Conservation (phyloP, 2,797 vertebrate genomes). For the Natrix natrix region DNA sequence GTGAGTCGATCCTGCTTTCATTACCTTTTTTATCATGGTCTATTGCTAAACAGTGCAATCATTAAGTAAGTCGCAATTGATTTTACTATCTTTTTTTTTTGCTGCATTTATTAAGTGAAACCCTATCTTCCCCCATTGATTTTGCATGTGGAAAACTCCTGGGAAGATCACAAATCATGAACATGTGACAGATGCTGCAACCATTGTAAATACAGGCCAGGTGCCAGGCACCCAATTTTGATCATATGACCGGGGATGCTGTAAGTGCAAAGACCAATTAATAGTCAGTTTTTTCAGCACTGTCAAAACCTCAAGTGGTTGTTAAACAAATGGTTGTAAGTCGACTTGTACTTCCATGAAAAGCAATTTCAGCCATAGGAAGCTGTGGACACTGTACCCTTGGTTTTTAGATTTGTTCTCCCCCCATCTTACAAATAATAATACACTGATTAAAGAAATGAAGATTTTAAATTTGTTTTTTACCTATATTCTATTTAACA, state of each 20-base stretch:
- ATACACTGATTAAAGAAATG: not conserved
- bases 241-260: not conserved
- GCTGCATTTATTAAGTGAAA: not conserved
- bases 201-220: not conserved
- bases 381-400: not conserved
- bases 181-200: not conserved
- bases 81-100: not conserved
- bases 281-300: not conserved
- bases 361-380: constrained; percentile 44
- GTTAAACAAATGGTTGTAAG: not conserved
- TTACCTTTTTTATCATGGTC: not conserved
- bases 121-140: not conserved
- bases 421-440: not conserved
- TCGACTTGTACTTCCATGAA: constrained; percentile 26
- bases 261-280: not conserved
- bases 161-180: not conserved
- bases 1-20: not conserved
- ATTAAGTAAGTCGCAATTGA: not conserved
- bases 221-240: not conserved
- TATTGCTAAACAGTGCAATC: not conserved
- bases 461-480: constrained; percentile 3
- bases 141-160: not conserved
- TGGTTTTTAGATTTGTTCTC: not conserved
- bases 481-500: constrained; percentile 17
- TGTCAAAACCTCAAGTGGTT: not conserved